Evolutionary conservation across 2,888 invertebrate species (phyloP), one percentile per base, ranked within the genome.

Genomic region (Trichogramma evanescens): DNA sequence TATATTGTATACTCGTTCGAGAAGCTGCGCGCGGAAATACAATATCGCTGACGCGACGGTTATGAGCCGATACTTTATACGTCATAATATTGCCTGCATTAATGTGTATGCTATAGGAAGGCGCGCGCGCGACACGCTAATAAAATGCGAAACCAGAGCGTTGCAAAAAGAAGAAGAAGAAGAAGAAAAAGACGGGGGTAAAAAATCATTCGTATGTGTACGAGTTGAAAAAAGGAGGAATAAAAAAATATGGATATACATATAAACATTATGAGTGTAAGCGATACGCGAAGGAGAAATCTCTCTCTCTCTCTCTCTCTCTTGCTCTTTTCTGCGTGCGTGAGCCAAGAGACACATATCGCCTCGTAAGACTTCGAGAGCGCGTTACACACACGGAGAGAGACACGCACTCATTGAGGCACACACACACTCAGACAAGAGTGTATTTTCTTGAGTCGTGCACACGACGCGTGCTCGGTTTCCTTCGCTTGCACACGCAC

Each of bases 11-110:
- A 9, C 13, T 4, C 10, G 39, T 42, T 50, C 5, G 5, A 10
- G 38, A 9, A 44, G 26, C 43, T 51, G n/a, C 46, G 41, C 39
- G 8, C 10, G 26, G 61, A 54, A 63, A 63, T 50, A 56, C 60
- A 56, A 61, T 61, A 61, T 26, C 49, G 45, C 42, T 26, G 26
- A 26, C 26, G 26, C 26, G 26, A 26, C 26, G 26, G 26, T 4
- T 6, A 61, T 51, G 63, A 63, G 39, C 5, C 61, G 63, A 63
- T 63, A 63, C 61, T 63, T 61, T 63, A 63, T 58, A 26, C 26
- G 26, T 26, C 26, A 26, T 2, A 56, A 56, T 48, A 58, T 51
- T 26, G 26, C 26, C 26, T 26, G 26, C 26, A 26, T 26, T 26
- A 58, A 55, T 49, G 54, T 43, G 54, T 59, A 56, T 59, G 56